Base-by-base conservation (phyloP, 2,113 vertebrate genomes). In the Boleophthalmus pectinirostris region DNA sequence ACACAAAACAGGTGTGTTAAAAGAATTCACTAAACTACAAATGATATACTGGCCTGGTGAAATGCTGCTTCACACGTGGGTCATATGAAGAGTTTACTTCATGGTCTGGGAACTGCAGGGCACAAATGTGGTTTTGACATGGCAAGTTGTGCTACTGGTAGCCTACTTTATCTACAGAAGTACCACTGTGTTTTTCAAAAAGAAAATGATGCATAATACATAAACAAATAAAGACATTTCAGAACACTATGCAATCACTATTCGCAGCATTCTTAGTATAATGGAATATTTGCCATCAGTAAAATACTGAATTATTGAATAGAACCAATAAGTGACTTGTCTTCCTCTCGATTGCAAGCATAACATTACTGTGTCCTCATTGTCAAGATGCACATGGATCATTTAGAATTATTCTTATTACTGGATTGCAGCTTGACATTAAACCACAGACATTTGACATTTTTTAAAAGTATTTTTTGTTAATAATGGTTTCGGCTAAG, bases 401-500 rank as follows among this genome's bases (percentile, higher is more conserved):
- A 46, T 71, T 67, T 70, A 76, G 21, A 80, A 67, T 69, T 56
- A 16, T 45, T 24, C 10, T 24, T 57, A 58, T 58, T 15, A 58
- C 1, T 57, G 24, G 66, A 66, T 43, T 78, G 53, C 73, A 86
- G 77, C 72, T 75, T 73, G 68, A 74, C 82, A 85, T 81, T 78
- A 80, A 85, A 66, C 73, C 68, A 63, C 66, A 71, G 77, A 79
- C 66, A 85, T 67, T 74, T 77, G 43, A 73, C 58, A 73, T 46
- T 46, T 47, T 33, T 78, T 80, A 81, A 67, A 76, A 77, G 82
- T 64, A 89, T 91, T 86, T 72, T 71, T 84, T 66, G 70, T 74
- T 78, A 82, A 91, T 84, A 86, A 89, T 68, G 77, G 91, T 91
- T 92, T 93, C 90, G 85, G 85, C 92, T 90, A 75, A 85, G 78